Percentiles rank a stretch among this genome's conserved stretches.
These are phyloP conservation scores for Chymomyza costata DNA, from an alignment of 1,140 invertebrate genomes.

Conservation along the genomic window DNA sequence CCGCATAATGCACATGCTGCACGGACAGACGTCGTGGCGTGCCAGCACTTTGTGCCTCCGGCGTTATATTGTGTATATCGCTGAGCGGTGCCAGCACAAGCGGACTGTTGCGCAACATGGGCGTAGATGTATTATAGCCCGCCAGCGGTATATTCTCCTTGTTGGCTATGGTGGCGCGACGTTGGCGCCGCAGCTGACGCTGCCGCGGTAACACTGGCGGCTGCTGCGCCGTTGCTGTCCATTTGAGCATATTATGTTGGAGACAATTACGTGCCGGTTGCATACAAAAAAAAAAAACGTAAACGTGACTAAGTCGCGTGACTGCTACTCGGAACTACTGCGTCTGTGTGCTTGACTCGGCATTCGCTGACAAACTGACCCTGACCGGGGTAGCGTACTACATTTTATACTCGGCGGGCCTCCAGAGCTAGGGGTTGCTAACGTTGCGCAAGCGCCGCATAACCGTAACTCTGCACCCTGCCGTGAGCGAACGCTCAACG, in stretches of 20 bases:
- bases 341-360: slow-evolving; percentile 9
- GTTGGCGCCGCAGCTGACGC: slow-evolving; percentile 25
- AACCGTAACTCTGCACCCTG: slow-evolving; percentile 27
- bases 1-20: slow-evolving; percentile 50
- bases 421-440: slow-evolving; percentile 42
- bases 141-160: slow-evolving; percentile 45
- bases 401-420: slow-evolving; percentile 46
- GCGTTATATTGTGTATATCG: slow-evolving; percentile 65
- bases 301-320: background rate
- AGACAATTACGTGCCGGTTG: background rate
- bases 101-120: slow-evolving; percentile 59
- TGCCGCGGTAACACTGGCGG: background rate
- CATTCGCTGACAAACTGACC: slow-evolving; percentile 74
- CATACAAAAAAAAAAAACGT: background rate
- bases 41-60: slow-evolving; percentile 21
- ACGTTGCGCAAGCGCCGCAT: slow-evolving; percentile 49
- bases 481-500: background rate
- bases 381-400: slow-evolving; percentile 26
- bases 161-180: slow-evolving; percentile 44
- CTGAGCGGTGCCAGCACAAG: slow-evolving; percentile 57
- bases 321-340: background rate
- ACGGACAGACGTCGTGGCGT: slow-evolving; percentile 18
- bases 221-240: slow-evolving; percentile 58
- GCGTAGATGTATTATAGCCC: slow-evolving; percentile 53
- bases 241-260: slow-evolving; percentile 58